These are phyloP conservation scores for Oncopodura yosiiana DNA, from an alignment of 1,140 invertebrate genomes.

Conservation along the genomic window DNA sequence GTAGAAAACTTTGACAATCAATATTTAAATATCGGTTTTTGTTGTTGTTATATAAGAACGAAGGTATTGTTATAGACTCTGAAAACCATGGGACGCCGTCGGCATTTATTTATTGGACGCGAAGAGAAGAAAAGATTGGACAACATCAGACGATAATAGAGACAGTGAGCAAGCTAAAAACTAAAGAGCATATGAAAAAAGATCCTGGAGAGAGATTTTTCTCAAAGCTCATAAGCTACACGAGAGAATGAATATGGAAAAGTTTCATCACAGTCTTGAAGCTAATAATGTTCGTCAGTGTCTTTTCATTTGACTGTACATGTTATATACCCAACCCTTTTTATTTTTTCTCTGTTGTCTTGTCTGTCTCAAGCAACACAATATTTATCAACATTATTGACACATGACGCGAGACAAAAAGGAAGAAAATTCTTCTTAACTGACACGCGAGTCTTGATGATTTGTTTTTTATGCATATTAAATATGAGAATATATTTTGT, in stretches of 20 bases:
- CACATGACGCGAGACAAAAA: conserved; percentile 23
- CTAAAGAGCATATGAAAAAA: neutral
- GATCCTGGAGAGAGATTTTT: neutral
- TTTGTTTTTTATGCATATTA: too few relatives aligned
- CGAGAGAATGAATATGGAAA: too few relatives aligned
- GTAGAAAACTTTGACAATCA: neutral
- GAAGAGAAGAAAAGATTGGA: conserved; percentile 9
- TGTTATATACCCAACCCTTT: neutral
- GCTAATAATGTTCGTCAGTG: too few relatives aligned
- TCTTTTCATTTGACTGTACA: too few relatives aligned
- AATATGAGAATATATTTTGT: too few relatives aligned
- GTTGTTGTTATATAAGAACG: neutral
- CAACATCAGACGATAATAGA: conserved; percentile 18
- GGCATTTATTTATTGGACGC: conserved; percentile 9
- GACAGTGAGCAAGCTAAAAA: neutral
- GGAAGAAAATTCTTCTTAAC: too few relatives aligned
- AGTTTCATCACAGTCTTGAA: too few relatives aligned
- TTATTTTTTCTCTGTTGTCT: too few relatives aligned
- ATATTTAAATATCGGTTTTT: conserved; percentile 1
- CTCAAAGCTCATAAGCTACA: neutral
- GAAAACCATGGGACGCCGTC: conserved; percentile 10
- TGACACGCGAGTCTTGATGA: conserved; percentile 16
- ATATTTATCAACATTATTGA: conserved; percentile 25
- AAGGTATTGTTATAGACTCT: neutral
- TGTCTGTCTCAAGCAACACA: conserved; percentile 11